Percentiles rank a stretch among this genome's conserved stretches.
Conservation (phyloP, 2,113 vertebrate species). For the Colinus virginianus region DNA sequence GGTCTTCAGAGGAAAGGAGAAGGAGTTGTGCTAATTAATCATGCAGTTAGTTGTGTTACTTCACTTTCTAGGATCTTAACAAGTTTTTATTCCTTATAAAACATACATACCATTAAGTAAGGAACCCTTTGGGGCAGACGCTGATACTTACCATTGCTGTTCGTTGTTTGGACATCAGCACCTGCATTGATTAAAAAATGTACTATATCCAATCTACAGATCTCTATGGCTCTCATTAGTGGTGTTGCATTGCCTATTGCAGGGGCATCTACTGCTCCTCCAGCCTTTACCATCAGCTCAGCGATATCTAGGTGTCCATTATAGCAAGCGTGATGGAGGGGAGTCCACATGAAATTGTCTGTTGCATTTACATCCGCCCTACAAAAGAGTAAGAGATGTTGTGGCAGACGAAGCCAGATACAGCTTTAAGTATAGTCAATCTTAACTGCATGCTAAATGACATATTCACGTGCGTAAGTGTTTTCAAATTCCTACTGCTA, state of each 20-base stretch:
- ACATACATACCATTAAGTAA: background rate
- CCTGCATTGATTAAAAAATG: constrained; percentile 87
- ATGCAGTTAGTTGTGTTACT: background rate
- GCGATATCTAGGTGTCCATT: constrained; percentile 86
- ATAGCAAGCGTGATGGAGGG: constrained; percentile 93
- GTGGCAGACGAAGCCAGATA: background rate
- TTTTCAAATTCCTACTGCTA: background rate
- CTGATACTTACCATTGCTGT: constrained; percentile 84
- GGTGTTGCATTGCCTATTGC: constrained; percentile 87
- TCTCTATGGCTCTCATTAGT: constrained; percentile 91
- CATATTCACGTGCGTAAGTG: background rate
- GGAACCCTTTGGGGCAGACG: background rate
- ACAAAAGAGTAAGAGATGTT: background rate
- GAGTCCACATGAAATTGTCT: constrained; percentile 94
- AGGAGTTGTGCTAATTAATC: background rate
- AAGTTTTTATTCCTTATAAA: background rate
- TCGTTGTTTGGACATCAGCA: constrained; percentile 81
- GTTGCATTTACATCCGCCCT: constrained; percentile 85
- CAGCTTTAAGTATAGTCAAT: background rate
- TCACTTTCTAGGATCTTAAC: background rate
- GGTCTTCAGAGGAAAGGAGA: background rate
- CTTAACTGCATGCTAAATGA: background rate
- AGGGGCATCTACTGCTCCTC: constrained; percentile 81
- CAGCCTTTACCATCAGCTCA: constrained; percentile 84
- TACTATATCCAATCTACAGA: constrained; percentile 84